Percentiles rank a stretch among this genome's conserved stretches.
Conservation (phyloP, 2,113 vertebrate genomes). For the Bos taurus region ARS-UCD2.0 NC_037344.1:64980001-64980500, state of each 20-base stretch:
- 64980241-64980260: slow-evolving; percentile 74
- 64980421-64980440: background rate
- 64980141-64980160: background rate
- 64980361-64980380: background rate
- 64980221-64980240: slow-evolving; percentile 84
- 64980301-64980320: slow-evolving; percentile 78
- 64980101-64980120: background rate
- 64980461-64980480: background rate
- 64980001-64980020: background rate
- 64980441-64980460: background rate
- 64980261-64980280: slow-evolving; percentile 83
- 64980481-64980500: background rate
- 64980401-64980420: background rate
- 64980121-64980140: background rate
- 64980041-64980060: background rate
- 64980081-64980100: background rate
- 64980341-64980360: background rate
- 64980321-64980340: background rate
- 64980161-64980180: background rate
- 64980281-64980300: slow-evolving; percentile 84
- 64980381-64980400: too few relatives aligned
- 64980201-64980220: background rate
- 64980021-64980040: background rate
- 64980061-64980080: background rate
- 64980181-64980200: background rate